These are phyloP conservation scores for Hypocryptadius cinnamomeus DNA, from an alignment of 2,113 vertebrate species.

Conservation along the genomic window DNA sequence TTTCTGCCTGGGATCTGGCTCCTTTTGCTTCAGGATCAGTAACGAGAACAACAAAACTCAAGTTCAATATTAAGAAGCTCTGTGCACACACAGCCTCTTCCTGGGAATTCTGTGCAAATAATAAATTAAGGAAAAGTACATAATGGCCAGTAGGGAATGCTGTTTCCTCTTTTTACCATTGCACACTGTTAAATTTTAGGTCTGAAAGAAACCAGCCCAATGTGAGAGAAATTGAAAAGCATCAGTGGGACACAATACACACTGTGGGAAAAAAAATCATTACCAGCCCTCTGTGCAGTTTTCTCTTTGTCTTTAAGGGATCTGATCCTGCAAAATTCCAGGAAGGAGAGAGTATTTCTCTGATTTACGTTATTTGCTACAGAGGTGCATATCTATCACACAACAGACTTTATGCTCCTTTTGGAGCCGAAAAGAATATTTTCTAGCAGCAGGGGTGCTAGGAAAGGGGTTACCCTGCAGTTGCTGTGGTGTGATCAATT, in stretches of 20 bases:
- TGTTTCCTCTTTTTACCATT: background rate
- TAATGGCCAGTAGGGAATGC: background rate
- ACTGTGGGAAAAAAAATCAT: accelerated
- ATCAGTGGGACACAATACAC: too few relatives aligned
- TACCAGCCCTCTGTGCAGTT: background rate
- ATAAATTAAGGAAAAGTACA: background rate
- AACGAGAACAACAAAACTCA: background rate
- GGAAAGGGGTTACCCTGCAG: background rate
- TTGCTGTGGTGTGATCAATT: background rate
- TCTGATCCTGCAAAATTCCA: background rate
- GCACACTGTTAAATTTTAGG: background rate
- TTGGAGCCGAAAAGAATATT: background rate
- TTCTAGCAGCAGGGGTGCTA: background rate
- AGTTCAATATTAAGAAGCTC: background rate
- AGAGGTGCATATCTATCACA: background rate
- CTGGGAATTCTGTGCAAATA: background rate
- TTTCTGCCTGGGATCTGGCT: background rate
- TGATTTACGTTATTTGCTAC: background rate
- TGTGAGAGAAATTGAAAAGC: background rate
- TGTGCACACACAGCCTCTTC: background rate
- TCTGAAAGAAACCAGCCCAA: background rate
- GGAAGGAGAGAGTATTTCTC: background rate
- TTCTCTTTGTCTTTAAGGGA: background rate
- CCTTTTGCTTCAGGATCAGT: background rate
- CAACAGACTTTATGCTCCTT: background rate